Conservation (phyloP, 2,888 invertebrate genomes). For the Cylindroiulus punctatus region DNA sequence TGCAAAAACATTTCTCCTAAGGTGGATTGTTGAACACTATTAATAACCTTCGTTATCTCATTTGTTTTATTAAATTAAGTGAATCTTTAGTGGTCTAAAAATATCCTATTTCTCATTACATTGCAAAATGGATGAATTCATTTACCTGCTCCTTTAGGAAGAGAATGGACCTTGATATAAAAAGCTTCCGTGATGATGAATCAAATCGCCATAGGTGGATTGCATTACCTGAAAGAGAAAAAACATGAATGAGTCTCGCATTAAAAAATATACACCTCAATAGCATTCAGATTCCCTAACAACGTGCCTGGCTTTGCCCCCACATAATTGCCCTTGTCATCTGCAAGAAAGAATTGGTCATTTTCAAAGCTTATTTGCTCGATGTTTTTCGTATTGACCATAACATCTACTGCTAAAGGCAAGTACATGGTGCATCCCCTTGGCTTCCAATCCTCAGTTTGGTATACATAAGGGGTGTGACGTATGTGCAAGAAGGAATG, state of each 20-base stretch:
- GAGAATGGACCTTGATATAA: constrained; percentile 63
- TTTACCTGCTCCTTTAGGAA: constrained; percentile 61
- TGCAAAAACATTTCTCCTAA: too few species aligned
- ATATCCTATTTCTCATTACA: too few species aligned
- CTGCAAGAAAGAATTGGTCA: constrained; percentile 61
- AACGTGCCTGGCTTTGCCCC: constrained; percentile 60
- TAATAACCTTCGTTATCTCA: too few species aligned
- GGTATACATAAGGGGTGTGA: constrained; percentile 60
- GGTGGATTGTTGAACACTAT: too few species aligned
- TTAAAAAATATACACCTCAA: neutral
- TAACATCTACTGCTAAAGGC: constrained; percentile 60
- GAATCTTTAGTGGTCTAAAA: too few species aligned
- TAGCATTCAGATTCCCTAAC: neutral
- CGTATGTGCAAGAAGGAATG: constrained; percentile 59
- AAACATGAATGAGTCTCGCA: neutral
- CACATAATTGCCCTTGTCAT: constrained; percentile 61
- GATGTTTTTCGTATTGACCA: constrained; percentile 60
- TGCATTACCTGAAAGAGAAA: constrained; percentile 62
- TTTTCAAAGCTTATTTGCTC: constrained; percentile 61
- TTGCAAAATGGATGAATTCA: neutral
- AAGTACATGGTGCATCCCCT: constrained; percentile 60
- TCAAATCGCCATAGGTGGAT: constrained; percentile 64
- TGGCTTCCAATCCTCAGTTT: constrained; percentile 61
- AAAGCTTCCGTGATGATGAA: constrained; percentile 61
- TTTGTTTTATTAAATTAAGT: too few species aligned